Evolutionary conservation across 2,113 vertebrate genomes (phyloP).

Genomic region (Chaenocephalus aceratus): DNA sequence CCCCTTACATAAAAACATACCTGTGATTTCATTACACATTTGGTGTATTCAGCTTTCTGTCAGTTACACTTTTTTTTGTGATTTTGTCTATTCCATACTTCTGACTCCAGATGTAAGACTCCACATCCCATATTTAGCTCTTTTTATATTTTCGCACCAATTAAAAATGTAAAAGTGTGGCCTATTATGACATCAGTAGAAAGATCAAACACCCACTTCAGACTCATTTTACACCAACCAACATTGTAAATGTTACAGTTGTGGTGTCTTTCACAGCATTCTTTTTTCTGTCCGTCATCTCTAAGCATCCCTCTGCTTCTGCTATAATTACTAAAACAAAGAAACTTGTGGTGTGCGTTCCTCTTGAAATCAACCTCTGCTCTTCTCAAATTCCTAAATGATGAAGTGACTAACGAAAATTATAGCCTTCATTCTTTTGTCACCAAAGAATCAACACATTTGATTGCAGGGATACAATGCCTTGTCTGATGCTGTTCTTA

Average conservation of each 20-base stretch:
- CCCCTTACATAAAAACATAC: background rate
- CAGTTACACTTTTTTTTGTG: background rate
- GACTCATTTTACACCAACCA: background rate
- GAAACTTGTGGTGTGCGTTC: constrained; percentile 18
- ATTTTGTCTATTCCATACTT: constrained; percentile 19
- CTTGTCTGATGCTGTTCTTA: background rate
- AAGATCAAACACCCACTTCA: background rate
- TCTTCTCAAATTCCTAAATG: constrained; percentile 55
- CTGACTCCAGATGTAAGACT: background rate
- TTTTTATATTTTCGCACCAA: background rate
- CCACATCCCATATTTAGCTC: background rate
- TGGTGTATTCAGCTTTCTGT: background rate
- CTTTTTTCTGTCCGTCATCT: constrained; percentile 17
- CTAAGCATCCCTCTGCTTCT: constrained; percentile 12
- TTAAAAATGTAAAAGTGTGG: background rate
- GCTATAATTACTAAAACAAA: constrained; percentile 58
- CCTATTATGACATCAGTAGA: background rate
- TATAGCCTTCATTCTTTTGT: constrained; percentile 14
- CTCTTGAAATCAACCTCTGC: constrained; percentile 36
- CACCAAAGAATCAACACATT: constrained; percentile 8
- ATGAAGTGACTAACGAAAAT: constrained; percentile 49
- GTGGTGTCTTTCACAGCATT: background rate
- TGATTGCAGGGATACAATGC: constrained; percentile 19
- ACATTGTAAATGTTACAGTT: background rate
- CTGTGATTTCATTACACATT: background rate